Percentiles rank a stretch among this genome's conserved stretches.
phyloP scores from a whole-genome alignment of 2,797 vertebrate genomes.

The Fistularia tabacaria region DNA sequence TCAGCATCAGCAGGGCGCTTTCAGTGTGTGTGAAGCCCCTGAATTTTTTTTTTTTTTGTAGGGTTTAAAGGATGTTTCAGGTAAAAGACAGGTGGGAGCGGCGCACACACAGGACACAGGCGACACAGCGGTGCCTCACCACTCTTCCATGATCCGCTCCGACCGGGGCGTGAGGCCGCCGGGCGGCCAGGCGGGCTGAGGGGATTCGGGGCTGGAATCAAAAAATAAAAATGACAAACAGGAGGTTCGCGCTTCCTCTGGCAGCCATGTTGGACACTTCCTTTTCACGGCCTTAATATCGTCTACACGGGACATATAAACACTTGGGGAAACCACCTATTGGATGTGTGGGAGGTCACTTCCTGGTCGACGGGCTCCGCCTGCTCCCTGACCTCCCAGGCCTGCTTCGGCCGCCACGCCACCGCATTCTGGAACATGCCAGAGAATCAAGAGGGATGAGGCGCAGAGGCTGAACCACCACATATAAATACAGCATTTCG shows the following conservation, averaged over 20 bases:
- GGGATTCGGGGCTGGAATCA: slow-evolving; percentile 58
- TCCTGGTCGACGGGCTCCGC: slow-evolving; percentile 11
- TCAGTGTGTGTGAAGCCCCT: slow-evolving; percentile 87
- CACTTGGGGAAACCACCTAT: slow-evolving; percentile 41
- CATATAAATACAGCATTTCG: no score
- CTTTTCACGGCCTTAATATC: neutral
- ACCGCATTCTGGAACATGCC: slow-evolving; percentile 38
- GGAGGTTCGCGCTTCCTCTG: no score
- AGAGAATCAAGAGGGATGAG: slow-evolving; percentile 15
- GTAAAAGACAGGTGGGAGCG: no score
- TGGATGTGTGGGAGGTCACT: slow-evolving; percentile 29
- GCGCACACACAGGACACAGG: no score
- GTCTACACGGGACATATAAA: neutral
- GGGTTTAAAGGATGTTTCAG: no score
- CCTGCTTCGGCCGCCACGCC: slow-evolving; percentile 63
- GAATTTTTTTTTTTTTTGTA: neutral
- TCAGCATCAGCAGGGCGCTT: slow-evolving; percentile 87
- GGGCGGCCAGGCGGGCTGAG: slow-evolving; percentile 44
- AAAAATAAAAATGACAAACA: neutral
- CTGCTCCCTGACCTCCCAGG: slow-evolving; percentile 64
- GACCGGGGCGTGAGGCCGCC: slow-evolving; percentile 75
- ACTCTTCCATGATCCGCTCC: slow-evolving; percentile 87
- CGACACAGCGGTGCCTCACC: slow-evolving; percentile 71
- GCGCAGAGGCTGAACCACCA: slow-evolving; percentile 38
- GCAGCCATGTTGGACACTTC: no score